Conservation (phyloP, 1,140 invertebrate genomes). For the Drosophila bocki region DNA sequence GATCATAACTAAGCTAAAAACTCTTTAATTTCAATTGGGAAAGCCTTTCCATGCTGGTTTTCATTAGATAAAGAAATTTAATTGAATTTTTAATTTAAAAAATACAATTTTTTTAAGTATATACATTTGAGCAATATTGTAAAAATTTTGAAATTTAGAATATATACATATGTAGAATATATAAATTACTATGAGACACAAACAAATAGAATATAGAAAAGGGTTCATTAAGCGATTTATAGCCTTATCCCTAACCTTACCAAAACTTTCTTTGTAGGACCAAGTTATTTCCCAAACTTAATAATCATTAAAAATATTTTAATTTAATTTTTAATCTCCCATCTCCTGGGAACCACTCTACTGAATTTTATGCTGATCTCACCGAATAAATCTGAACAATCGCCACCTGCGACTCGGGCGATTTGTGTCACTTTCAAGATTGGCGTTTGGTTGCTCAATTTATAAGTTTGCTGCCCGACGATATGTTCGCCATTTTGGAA, state of each 20-base stretch:
- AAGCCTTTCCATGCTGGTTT: not conserved
- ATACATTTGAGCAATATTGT: too few relatives aligned
- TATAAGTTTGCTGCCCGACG: slow-evolving; percentile 18
- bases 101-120: too few relatives aligned
- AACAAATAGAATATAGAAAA: not conserved
- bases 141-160: too few relatives aligned
- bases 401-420: slow-evolving; percentile 31
- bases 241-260: not conserved
- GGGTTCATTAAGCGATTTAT: not conserved
- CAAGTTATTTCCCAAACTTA: not conserved
- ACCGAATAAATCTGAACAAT: slow-evolving; percentile 23
- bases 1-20: not conserved
- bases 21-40: not conserved
- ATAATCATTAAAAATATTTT: not conserved
- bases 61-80: not conserved
- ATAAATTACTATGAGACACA: not conserved
- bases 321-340: not conserved
- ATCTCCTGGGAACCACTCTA: slow-evolving; percentile 4
- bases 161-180: not conserved
- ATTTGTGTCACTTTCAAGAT: slow-evolving; percentile 49
- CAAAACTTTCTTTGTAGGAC: not conserved
- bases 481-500: slow-evolving; percentile 73
- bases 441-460: slow-evolving; percentile 41
- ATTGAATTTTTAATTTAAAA: too few relatives aligned
- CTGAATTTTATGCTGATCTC: slow-evolving; percentile 27